Conservation (phyloP, 1,140 invertebrate genomes). For the Drosophila saltans region DNA sequence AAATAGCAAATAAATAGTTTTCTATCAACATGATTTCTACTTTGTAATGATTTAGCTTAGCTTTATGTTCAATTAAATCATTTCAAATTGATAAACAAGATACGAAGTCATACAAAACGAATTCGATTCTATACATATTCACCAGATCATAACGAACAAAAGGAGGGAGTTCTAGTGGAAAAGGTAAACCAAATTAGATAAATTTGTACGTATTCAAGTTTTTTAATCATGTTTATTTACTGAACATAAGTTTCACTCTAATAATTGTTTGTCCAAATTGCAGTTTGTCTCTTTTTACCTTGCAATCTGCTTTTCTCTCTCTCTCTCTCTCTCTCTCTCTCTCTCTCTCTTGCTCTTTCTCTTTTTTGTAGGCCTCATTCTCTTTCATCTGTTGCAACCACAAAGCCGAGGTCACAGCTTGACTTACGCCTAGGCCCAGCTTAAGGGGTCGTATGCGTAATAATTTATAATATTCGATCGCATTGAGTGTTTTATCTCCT, state of each 20-base stretch:
- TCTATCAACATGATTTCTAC: too few relatives aligned
- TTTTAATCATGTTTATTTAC: neutral
- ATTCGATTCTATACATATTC: too few relatives aligned
- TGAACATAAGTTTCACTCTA: slow-evolving; percentile 7
- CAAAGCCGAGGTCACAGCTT: slow-evolving; percentile 24
- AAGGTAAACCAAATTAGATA: too few relatives aligned
- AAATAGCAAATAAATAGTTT: too few relatives aligned
- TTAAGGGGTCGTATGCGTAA: slow-evolving; percentile 49
- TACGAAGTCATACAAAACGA: too few relatives aligned
- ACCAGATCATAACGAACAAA: too few relatives aligned
- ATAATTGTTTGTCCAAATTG: neutral
- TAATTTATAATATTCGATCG: slow-evolving; percentile 59
- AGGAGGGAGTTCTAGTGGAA: too few relatives aligned
- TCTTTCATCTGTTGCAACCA: slow-evolving; percentile 5
- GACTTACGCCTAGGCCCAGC: slow-evolving; percentile 18
- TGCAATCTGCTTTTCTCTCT: neutral
- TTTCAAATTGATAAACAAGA: too few relatives aligned
- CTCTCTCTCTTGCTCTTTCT: neutral
- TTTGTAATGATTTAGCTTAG: too few relatives aligned
- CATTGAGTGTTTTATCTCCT: slow-evolving; percentile 17
- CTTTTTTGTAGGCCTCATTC: too few relatives aligned
- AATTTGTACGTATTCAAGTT: too few relatives aligned
- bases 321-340: neutral
- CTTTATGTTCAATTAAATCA: too few relatives aligned
- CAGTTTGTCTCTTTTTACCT: neutral